phyloP scores from a whole-genome alignment of 2,113 vertebrate genomes.

The Calypte anna region DNA sequence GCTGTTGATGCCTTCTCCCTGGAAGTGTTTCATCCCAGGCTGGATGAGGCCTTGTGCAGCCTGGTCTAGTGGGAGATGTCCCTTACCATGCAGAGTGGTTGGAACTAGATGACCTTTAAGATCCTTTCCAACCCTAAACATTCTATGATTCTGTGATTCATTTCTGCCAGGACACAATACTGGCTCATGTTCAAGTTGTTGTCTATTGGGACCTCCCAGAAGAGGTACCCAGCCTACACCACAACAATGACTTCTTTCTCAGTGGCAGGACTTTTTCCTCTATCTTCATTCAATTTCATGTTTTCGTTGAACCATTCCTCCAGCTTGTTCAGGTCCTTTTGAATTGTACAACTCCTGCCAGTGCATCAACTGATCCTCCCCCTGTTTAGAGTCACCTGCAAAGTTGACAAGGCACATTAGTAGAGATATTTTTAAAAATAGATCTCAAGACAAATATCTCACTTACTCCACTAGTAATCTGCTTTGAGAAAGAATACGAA shows the following conservation, averaged over 20 bases:
- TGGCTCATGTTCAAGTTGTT: not conserved
- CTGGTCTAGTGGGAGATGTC: too few relatives aligned
- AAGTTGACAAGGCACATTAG: not conserved
- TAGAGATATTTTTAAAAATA: not conserved
- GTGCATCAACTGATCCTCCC: not conserved
- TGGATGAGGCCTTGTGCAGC: too few relatives aligned
- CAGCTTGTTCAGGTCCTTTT: not conserved
- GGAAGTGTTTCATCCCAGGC: too few relatives aligned
- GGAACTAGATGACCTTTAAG: too few relatives aligned
- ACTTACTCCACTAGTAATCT: not conserved
- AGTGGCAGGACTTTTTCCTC: not conserved
- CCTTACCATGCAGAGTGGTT: too few relatives aligned
- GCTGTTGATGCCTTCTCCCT: too few relatives aligned
- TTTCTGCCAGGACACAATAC: not conserved
- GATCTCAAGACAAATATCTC: not conserved
- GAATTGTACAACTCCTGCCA: not conserved
- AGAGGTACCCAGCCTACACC: not conserved
- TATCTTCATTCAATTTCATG: not conserved
- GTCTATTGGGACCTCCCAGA: not conserved
- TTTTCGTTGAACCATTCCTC: fast-evolving
- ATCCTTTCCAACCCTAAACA: too few relatives aligned
- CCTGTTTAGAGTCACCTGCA: not conserved
- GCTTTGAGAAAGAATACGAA: not conserved
- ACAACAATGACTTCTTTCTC: not conserved
- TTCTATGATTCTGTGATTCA: too few relatives aligned